Evolutionary conservation across 2,113 vertebrate species (phyloP).

Genomic region (Strix uralensis): DNA sequence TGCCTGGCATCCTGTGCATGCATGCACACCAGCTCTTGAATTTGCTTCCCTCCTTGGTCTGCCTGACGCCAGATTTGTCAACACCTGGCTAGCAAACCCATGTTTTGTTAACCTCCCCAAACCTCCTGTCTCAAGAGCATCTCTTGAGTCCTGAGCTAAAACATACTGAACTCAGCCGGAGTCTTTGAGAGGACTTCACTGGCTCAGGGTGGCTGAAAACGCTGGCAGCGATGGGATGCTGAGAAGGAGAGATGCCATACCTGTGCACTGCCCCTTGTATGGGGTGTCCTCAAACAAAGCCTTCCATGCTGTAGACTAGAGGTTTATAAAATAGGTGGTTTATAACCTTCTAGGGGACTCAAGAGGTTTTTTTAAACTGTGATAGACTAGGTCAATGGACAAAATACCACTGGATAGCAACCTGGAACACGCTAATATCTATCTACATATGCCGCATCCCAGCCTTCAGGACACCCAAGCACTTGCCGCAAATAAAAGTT

Average conservation of each 20-base stretch:
- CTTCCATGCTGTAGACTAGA: accelerated
- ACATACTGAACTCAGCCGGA: accelerated
- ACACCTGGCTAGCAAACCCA: not conserved
- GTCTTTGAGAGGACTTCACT: accelerated
- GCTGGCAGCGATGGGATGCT: not conserved
- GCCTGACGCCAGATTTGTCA: not conserved
- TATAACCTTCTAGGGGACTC: not conserved
- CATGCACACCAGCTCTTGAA: not conserved
- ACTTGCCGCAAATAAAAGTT: accelerated
- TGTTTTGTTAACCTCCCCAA: no score
- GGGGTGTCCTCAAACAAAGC: not conserved
- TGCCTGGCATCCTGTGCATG: no score
- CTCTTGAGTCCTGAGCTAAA: not conserved
- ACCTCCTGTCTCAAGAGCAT: not conserved
- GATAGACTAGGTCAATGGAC: not conserved
- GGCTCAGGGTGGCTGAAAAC: no score
- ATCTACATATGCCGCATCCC: accelerated
- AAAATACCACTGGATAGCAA: not conserved
- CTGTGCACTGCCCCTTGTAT: not conserved
- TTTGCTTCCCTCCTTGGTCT: not conserved
- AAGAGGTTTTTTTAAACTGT: not conserved
- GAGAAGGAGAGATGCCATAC: not conserved
- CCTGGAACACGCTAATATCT: not conserved
- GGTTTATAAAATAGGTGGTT: not conserved
- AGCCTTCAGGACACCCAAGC: not conserved